Evolutionary conservation across 2,113 vertebrate species (phyloP).

Genomic region (Romanogobio albipinnatus): DNA sequence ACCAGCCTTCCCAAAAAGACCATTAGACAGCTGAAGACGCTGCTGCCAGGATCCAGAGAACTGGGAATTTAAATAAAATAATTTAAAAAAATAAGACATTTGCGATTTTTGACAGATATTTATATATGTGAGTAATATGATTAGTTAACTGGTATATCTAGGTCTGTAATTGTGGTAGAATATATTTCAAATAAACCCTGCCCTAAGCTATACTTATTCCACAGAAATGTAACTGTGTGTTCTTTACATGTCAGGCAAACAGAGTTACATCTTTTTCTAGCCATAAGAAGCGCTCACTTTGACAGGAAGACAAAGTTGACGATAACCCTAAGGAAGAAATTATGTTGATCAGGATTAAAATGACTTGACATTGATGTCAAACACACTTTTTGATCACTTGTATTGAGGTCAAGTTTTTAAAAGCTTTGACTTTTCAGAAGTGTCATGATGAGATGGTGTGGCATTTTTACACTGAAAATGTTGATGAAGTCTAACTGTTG

Average conservation of each 20-base stretch:
- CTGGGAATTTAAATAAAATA: too few species aligned
- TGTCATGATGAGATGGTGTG: not conserved
- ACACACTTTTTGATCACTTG: conserved; percentile 50
- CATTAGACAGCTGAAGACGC: too few species aligned
- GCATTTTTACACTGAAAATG: not conserved
- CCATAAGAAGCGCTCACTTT: too few species aligned
- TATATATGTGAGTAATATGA: not conserved
- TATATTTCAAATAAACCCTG: not conserved
- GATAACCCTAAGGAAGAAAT: conserved; percentile 60
- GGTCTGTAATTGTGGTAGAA: not conserved
- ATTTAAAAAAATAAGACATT: not conserved
- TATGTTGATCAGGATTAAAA: not conserved
- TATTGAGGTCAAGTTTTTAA: not conserved
- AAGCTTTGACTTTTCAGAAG: not conserved
- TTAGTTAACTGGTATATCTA: not conserved
- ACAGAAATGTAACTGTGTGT: not conserved
- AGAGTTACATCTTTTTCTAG: too few species aligned
- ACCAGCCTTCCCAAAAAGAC: too few species aligned
- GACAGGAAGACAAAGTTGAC: not conserved
- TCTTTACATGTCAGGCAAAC: not conserved
- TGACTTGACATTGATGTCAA: conserved; percentile 65
- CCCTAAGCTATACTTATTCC: not conserved
- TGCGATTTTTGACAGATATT: not conserved
- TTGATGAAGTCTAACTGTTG: not conserved
- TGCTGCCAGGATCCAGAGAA: too few species aligned